Percentiles rank a stretch among this genome's conserved stretches.
Conservation (phyloP, 2,113 vertebrate genomes). For the Gobius niger region DNA sequence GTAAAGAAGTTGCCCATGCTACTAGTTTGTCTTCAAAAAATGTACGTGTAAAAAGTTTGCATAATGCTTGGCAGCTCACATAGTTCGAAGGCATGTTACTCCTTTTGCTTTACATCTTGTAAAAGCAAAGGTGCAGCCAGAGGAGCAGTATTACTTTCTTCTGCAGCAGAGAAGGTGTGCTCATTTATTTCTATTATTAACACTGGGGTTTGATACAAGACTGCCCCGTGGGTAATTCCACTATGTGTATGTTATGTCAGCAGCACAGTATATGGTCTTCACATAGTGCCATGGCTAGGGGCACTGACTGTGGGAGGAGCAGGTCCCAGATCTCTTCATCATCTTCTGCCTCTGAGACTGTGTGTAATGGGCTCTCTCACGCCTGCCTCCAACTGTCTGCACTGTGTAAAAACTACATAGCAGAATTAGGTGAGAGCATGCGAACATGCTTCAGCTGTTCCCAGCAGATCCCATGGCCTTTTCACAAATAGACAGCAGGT, state of each 20-base stretch:
- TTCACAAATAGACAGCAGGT: slow-evolving; percentile 35
- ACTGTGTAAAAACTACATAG: slow-evolving; percentile 53
- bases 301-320: slow-evolving; percentile 56
- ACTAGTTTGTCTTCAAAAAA: no score
- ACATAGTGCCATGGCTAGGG: slow-evolving; percentile 47
- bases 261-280: slow-evolving; percentile 17
- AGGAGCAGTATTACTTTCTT: slow-evolving; percentile 8
- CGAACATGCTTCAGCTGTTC: slow-evolving; percentile 37
- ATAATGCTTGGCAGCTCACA: no score
- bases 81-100: no score
- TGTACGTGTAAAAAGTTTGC: no score
- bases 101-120: neutral
- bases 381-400: slow-evolving; percentile 56
- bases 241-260: slow-evolving; percentile 36
- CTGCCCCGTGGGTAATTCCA: slow-evolving; percentile 1
- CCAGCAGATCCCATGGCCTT: slow-evolving; percentile 56
- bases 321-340: slow-evolving; percentile 68
- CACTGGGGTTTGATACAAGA: slow-evolving; percentile 19
- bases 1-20: no score
- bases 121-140: neutral
- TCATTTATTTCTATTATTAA: slow-evolving; percentile 35
- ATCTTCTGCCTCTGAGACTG: slow-evolving; percentile 57
- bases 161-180: neutral
- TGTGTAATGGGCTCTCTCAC: slow-evolving; percentile 65
- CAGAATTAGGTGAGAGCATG: slow-evolving; percentile 50